Evolutionary conservation across 2,113 vertebrate genomes (phyloP), one percentile per base, ranked within the genome.

Genomic region (Carollia perspicillata): DNA sequence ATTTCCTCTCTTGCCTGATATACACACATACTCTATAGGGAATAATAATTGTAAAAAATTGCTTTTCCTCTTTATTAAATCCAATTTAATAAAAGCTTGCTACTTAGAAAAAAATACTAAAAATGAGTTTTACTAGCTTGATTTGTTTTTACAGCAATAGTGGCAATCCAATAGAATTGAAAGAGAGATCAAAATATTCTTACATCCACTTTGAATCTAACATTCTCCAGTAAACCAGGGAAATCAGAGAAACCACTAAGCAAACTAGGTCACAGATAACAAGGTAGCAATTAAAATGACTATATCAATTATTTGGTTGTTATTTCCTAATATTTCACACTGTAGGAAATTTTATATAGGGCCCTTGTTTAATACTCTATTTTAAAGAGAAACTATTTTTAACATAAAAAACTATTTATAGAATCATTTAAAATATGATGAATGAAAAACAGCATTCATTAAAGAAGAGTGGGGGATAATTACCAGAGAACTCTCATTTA

Each of bases 231-330:
- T 94, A 95, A 92, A 89, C 97, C 90, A 97, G 47, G 92, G 89
- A 96, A 75, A 91, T 97, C 84, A 97, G 68, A 95, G 81, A 95
- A 96, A 72, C 78, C 42, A 68, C 80, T 55, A 88, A 17, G 69
- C 85, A 95, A 97, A 96, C 68, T 97, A 96, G 97, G 97, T 97
- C 97, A 97, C 81, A 96, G 94, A 97, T 97, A 96, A 94, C 89
- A 97, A 95, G 96, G 81, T 89, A 81, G 89, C 65, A 79, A 97
- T 97, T 96, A 97, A 97, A 95, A 95, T 80, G 95, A 86, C 79
- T 95, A 1, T 96, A 96, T 95, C 96, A 97, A 96, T 97, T 97
- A 93, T 94, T 97, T 95, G 88, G 63, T 97, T 89, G 79, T 96
- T 96, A 97, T 97, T 96, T 97, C 89, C 85, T 93, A 96, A 93